Conservation (phyloP, 2,113 vertebrate species). For the Lamprologus callipterus region DNA sequence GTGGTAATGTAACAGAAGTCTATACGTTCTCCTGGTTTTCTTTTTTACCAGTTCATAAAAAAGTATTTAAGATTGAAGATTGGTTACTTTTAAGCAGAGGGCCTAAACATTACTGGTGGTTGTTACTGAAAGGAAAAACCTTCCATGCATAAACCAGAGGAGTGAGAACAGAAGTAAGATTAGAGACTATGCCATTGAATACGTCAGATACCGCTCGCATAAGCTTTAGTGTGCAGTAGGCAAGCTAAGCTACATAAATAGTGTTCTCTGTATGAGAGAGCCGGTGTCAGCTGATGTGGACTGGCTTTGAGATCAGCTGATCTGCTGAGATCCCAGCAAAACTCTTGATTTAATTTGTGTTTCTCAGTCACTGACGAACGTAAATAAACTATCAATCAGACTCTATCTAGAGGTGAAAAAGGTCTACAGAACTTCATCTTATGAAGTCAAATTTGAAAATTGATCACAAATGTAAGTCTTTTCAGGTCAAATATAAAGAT, state of each 20-base stretch:
- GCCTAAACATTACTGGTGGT: background rate
- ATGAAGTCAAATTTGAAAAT: accelerated
- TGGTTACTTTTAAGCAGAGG: background rate
- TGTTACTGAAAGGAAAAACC: background rate
- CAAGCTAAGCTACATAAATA: background rate
- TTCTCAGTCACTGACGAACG: background rate
- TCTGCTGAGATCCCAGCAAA: background rate
- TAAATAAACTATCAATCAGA: background rate
- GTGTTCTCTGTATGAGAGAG: background rate
- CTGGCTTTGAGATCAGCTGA: accelerated
- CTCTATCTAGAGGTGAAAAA: accelerated
- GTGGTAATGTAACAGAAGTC: background rate
- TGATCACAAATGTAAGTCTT: background rate
- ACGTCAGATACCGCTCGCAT: accelerated
- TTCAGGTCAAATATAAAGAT: background rate
- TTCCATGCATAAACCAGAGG: background rate
- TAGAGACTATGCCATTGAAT: accelerated
- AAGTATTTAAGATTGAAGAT: background rate
- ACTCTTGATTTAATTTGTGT: background rate
- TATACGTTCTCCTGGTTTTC: background rate
- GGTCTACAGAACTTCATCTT: accelerated
- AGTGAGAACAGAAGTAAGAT: background rate
- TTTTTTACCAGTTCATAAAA: background rate
- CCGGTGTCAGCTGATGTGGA: background rate
- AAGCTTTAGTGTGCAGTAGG: background rate